Evolutionary conservation across 2,888 invertebrate genomes (phyloP), one percentile per base, ranked within the genome.

Genomic region (Calameuta pallipes): DNA sequence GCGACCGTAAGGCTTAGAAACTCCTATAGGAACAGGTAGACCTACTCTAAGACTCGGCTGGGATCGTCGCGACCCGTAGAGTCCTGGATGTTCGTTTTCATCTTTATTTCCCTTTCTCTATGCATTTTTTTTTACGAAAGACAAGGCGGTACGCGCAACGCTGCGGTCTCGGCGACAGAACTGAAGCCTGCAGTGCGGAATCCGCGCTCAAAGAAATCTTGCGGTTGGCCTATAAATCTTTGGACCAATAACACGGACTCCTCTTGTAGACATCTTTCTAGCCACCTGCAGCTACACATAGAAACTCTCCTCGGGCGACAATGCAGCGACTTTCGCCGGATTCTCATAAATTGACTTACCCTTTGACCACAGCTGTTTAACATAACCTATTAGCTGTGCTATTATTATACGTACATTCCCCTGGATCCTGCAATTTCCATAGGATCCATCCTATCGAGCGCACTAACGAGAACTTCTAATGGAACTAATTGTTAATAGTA

Each of bases 401-500:
- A 9, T 23, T 1, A 15, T 2, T 23, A 0, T 56, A 23, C 4
- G 1, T 9, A 41, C 23, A 15, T 37, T 3, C 37, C 15, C 15
- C 1, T 15, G 6, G 33, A 68, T 78, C 34, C 78, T 34, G 78
- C 68, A 69, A 74, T 74, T 56, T 11, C 33, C 56, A 78, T 73
- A 69, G 75, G 41, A 70, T 73, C 41, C 23, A 31, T 33, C 71
- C 35, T 74, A 37, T 56, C 56, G 56, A 23, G 1, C 23, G 23
- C 56, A 2, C 23, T 23, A 56, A 56, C 56, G 56, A 56, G 9
- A 56, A 41, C 4, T 23, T 41, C 41, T 6, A 41, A 41, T 41
- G 41, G 41, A 41, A 41, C 41, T 41, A 41, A 56, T 56, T 56
- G 23, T 56, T 56, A 23, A 56, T 56, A 23, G 23, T 56, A 23